Evolutionary conservation across 2,888 invertebrate species (phyloP), one percentile per base, ranked within the genome.

Genomic region (Habrosyne pyritoides): DNA sequence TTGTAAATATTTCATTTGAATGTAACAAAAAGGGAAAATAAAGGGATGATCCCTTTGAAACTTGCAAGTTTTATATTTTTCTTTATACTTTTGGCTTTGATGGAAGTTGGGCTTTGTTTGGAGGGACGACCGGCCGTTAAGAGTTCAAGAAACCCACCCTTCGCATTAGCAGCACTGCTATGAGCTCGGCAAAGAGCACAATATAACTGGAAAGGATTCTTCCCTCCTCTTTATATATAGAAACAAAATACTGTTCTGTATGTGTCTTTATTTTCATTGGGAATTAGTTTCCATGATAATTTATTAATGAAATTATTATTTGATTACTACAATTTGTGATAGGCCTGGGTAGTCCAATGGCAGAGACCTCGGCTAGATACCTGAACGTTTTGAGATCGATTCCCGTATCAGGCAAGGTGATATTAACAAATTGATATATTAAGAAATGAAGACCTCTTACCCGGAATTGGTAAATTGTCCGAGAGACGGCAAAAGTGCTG

Each of bases 21-120:
- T 64, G 66, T 66, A 81, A 84, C 79, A 81, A 84, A 84, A 84
- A 79, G 67, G 67, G 72, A 73, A 79, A 78, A 78, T 75, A 82
- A 85, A 82, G 71, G 84, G 84, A 86, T 86, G 67, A 84, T 83
- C 82, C 83, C 83, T 87, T 83, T 83, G 82, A 79, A 87, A 87
- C 81, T 86, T 84, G 77, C 79, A 83, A 87, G 83, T 86, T 87
- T 85, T 83, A 78, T 84, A 83, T 83, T 84, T 85, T 83, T 83
- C 81, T 84, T 86, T 84, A 79, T 83, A 77, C 82, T 83, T 83
- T 66, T 69, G 69, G 73, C 82, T 86, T 86, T 86, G 81, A 84
- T 83, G 76, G 79, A 84, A 88, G 79, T 85, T 83, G 64, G 72
- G 71, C 81, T 84, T 87, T 87, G 85, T 86, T 87, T 81, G 76